Evolutionary conservation across 2,113 vertebrate genomes (phyloP), one percentile per base, ranked within the genome.

Genomic region (Lagopus muta): DNA sequence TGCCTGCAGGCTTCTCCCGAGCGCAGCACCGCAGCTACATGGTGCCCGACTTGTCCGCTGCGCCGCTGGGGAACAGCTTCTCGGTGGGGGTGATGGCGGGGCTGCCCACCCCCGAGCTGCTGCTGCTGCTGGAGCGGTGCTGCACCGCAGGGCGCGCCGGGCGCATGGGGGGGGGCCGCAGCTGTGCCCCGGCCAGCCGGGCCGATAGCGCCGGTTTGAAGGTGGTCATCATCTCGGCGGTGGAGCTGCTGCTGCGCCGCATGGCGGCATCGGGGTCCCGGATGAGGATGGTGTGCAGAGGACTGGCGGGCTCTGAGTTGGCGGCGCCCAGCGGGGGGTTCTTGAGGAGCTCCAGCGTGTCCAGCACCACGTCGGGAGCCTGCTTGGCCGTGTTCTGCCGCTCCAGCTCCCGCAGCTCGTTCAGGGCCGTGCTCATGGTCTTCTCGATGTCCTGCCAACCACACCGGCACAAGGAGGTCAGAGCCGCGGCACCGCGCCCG

Each of bases 331-430:
- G 24, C 0, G 94, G 45, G 0, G 99, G 98, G 97, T 98, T 99
- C 97, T 99, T 99, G 97, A 99, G 96, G 34, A 99, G 99, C 96
- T 99, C 99, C 96, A 99, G 97, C 1, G 99, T 99, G 98, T 99
- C 99, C 97, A 99, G 97, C 40, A 99, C 99, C 92, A 99, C 99
- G 0, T 99, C 99, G 0, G 99, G 99, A 1, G 99, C 99, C 97
- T 99, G 99, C 96, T 99, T 99, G 82, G 97, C 99, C 0, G 98
- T 98, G 97, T 99, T 99, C 96, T 99, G 99, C 52, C 99, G 97
- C 97, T 99, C 99, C 75, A 99, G 98, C 88, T 99, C 99, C 30
- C 99, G 98, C 70, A 99, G 97, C 97, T 99, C 99, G 0, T 99
- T 99, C 61, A 99, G 98, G 0, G 99, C 99, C 0, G 99, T 99